A percentile compares a stretch with the other conserved stretches of the same genome.
These are phyloP conservation scores for Papilio glaucus DNA, from an alignment of 1,140 invertebrate genomes.

Conservation along the genomic window DNA sequence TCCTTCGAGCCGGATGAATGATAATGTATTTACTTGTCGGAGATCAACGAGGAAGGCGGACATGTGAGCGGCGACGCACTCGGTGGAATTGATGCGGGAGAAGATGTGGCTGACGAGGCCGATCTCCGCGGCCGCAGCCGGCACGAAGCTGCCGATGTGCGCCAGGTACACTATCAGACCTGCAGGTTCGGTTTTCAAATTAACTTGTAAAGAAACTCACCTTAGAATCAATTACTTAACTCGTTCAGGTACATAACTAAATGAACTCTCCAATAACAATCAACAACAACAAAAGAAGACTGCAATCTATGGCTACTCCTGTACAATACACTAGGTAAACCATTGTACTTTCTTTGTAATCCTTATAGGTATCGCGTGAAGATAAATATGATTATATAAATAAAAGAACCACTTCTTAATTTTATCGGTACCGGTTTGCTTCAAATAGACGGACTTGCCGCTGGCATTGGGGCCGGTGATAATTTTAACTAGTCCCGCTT, in stretches of 20 bases:
- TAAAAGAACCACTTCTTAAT: no score
- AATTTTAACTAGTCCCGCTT: slow-evolving; percentile 87
- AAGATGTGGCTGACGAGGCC: slow-evolving; percentile 89
- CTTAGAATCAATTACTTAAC: no score
- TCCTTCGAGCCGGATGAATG: neutral
- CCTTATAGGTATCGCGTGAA: no score
- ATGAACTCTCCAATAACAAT: no score
- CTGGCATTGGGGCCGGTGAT: slow-evolving; percentile 94
- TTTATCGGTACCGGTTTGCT: slow-evolving; percentile 89
- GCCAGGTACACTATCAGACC: slow-evolving; percentile 88
- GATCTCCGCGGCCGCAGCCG: slow-evolving; percentile 89
- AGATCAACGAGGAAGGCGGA: slow-evolving; percentile 95
- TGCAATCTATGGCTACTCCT: no score
- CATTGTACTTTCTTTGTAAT: no score
- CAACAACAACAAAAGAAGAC: no score
- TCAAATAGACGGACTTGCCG: slow-evolving; percentile 96
- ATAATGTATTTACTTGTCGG: slow-evolving; percentile 86
- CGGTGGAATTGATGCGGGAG: slow-evolving; percentile 88
- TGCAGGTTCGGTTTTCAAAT: slow-evolving; percentile 39
- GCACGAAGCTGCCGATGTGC: slow-evolving; percentile 95
- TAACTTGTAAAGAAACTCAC: no score
- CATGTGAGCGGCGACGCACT: slow-evolving; percentile 90
- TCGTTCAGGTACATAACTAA: no score
- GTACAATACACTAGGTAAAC: no score
- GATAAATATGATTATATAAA: no score